Conservation (phyloP, 2,888 invertebrate genomes). For the Athalia cordata region DNA sequence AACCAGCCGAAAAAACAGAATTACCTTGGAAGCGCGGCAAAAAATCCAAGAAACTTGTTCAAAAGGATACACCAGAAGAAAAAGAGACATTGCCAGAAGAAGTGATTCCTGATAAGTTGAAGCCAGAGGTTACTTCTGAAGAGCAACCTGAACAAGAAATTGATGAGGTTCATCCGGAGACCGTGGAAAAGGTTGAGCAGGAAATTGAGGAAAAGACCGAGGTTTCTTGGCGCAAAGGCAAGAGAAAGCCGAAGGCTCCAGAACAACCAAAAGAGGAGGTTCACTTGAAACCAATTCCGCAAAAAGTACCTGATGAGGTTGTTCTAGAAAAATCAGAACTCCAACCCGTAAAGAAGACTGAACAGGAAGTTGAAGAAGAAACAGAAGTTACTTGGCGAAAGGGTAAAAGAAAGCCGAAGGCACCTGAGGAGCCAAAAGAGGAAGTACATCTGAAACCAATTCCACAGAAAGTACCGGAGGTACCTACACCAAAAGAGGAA, state of each 20-base stretch:
- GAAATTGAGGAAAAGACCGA: constrained; percentile 77
- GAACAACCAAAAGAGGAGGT: constrained; percentile 24
- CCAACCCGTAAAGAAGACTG: no score
- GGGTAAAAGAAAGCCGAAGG: constrained; percentile 47
- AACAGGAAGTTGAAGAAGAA: constrained; percentile 75
- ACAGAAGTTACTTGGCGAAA: constrained; percentile 75
- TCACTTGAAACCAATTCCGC: neutral
- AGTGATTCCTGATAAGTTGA: no score
- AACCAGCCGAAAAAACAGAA: constrained; percentile 61
- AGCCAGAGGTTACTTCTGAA: no score
- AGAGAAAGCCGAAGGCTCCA: constrained; percentile 48
- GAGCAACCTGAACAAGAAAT: no score
- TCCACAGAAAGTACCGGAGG: no score
- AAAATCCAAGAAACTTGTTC: constrained; percentile 46
- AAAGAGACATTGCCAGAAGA: constrained; percentile 6
- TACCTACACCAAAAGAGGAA: no score
- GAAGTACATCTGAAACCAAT: constrained; percentile 47
- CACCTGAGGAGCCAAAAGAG: constrained; percentile 18
- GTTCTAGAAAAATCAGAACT: constrained; percentile 45
- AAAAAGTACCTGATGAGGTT: constrained; percentile 63
- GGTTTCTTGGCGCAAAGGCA: constrained; percentile 71
- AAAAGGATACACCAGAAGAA: constrained; percentile 48
- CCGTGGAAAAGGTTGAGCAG: constrained; percentile 19
- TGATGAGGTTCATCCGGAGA: no score
- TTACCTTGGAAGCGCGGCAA: constrained; percentile 44